A percentile compares a stretch with the other conserved stretches of the same genome.
phyloP scores from a whole-genome alignment of 2,113 vertebrate species.

The Spea multiplicata region DNA sequence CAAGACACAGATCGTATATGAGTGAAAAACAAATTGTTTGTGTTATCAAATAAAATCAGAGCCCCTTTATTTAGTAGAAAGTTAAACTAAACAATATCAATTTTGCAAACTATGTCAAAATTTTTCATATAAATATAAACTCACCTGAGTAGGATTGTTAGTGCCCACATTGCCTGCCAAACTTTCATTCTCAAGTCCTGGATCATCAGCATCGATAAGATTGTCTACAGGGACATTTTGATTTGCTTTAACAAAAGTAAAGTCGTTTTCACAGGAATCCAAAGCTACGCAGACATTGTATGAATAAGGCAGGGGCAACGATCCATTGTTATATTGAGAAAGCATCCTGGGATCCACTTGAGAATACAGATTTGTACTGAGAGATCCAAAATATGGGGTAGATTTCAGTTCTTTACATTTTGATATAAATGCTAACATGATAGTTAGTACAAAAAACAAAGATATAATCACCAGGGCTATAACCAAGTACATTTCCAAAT shows the following conservation, averaged over 20 bases:
- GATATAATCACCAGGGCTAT: conserved; percentile 61
- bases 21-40: too few species aligned
- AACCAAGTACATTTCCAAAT: conserved; percentile 64
- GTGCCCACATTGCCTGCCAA: background rate
- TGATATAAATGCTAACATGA: too few species aligned
- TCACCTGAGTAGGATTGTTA: conserved; percentile 40
- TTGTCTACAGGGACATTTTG: background rate
- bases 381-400: background rate
- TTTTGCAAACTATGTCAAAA: too few species aligned
- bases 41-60: too few species aligned
- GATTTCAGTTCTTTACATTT: background rate
- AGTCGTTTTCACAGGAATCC: conserved; percentile 47
- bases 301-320: too few species aligned
- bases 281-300: conserved; percentile 9
- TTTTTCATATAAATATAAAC: background rate
- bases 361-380: too few species aligned
- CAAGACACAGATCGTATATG: too few species aligned
- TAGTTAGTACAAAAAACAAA: too few species aligned
- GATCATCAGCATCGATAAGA: background rate
- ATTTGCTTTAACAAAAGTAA: background rate
- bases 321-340: too few species aligned
- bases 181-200: background rate
- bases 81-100: too few species aligned
- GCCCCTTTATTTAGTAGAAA: too few species aligned
- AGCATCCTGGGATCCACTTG: too few species aligned